Conservation (phyloP, 1,140 invertebrate species). For the Trichonephila clavata region DNA sequence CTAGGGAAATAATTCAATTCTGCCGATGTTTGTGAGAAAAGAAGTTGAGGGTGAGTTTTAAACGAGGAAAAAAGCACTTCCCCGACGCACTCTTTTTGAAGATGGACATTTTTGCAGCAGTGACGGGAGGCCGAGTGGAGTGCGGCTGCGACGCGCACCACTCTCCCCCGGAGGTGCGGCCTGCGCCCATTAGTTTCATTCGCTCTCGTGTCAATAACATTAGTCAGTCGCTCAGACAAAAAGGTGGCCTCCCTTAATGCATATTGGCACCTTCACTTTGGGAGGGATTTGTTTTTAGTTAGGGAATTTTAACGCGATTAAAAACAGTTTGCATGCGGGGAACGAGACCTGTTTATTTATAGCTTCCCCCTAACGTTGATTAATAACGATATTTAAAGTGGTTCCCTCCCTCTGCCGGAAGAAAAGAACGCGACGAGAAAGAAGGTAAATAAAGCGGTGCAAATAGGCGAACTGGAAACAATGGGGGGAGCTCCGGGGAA, state of each 20-base stretch:
- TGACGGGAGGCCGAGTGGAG: too few species aligned
- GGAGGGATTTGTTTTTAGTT: neutral
- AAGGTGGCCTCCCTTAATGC: neutral
- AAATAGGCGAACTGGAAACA: neutral
- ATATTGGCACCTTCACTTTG: neutral
- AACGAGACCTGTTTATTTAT: neutral
- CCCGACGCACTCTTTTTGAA: too few species aligned
- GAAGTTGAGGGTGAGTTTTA: too few species aligned
- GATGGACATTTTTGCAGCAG: too few species aligned
- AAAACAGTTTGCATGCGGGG: neutral
- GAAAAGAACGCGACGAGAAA: neutral
- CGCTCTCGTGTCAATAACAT: neutral
- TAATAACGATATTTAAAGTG: slow-evolving; percentile 26
- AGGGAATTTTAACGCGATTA: slow-evolving; percentile 28
- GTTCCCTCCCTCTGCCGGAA: neutral
- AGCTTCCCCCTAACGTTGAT: neutral
- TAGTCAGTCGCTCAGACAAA: neutral
- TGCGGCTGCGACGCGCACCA: neutral
- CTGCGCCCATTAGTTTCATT: neutral
- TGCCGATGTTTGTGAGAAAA: too few species aligned
- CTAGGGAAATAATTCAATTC: too few species aligned
- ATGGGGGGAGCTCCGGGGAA: neutral
- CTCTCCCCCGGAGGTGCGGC: neutral
- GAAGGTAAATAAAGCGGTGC: neutral
- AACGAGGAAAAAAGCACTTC: too few species aligned